Percentiles rank a stretch among this genome's conserved stretches.
Evolutionary conservation across 2,797 vertebrate genomes (phyloP).

Genomic region (Prunella strophiata): DNA sequence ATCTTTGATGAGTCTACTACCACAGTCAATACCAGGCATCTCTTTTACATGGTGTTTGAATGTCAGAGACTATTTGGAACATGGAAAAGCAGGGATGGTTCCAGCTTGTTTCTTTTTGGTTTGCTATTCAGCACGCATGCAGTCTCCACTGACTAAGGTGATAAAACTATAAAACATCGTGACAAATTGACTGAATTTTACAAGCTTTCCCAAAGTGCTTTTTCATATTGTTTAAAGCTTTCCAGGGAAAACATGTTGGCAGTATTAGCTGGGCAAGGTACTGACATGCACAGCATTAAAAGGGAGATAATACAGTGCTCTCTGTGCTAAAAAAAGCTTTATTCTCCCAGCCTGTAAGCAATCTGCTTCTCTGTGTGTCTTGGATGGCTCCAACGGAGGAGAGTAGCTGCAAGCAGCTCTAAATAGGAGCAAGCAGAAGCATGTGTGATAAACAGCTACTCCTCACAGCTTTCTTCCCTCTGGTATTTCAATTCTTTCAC

Average conservation of each 20-base stretch:
- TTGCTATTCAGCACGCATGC: not conserved
- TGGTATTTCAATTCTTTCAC: slow-evolving; percentile 16
- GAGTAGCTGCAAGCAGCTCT: slow-evolving; percentile 44
- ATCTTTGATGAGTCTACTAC: not conserved
- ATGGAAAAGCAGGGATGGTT: not conserved
- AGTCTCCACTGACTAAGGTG: slow-evolving; percentile 37
- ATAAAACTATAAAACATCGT: slow-evolving; percentile 48
- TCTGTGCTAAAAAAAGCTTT: not conserved
- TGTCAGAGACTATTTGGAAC: not conserved
- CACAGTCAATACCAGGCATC: not conserved
- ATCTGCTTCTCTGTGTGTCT: slow-evolving; percentile 42
- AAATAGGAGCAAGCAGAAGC: slow-evolving; percentile 40
- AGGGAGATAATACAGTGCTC: slow-evolving; percentile 34
- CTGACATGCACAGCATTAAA: slow-evolving; percentile 35
- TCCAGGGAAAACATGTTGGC: slow-evolving; percentile 42
- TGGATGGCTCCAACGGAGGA: not conserved
- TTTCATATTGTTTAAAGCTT: slow-evolving; percentile 58
- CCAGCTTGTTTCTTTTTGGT: not conserved
- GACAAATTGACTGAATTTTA: slow-evolving; percentile 62
- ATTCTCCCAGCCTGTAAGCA: slow-evolving; percentile 44
- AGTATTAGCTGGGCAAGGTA: slow-evolving; percentile 41
- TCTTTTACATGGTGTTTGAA: not conserved
- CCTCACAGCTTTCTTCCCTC: slow-evolving; percentile 40
- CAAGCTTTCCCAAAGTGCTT: slow-evolving; percentile 51
- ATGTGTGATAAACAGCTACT: slow-evolving; percentile 47